phyloP scores from a whole-genome alignment of 2,888 invertebrate genomes.

The Alviniconcha strummeri region DNA sequence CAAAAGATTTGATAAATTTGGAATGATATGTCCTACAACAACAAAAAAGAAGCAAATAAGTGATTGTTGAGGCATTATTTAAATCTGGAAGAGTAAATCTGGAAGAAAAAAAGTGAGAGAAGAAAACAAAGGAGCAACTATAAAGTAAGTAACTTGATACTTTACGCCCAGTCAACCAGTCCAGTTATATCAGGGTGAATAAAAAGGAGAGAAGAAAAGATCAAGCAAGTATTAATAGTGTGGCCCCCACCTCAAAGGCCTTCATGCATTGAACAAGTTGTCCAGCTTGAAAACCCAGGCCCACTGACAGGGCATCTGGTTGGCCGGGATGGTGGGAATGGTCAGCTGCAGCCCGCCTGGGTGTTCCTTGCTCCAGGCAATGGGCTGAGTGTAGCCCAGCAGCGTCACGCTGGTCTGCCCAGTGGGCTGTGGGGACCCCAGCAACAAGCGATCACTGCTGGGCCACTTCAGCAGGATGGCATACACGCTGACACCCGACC shows the following conservation, averaged over 20 bases:
- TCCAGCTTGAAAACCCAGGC: constrained; percentile 61
- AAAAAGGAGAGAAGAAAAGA: no score
- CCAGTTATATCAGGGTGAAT: no score
- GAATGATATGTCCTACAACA: no score
- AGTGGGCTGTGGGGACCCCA: constrained; percentile 73
- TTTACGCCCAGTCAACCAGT: no score
- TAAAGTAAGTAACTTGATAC: no score
- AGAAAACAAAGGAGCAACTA: no score
- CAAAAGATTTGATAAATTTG: no score
- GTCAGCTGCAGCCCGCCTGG: constrained; percentile 49
- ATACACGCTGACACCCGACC: constrained; percentile 75
- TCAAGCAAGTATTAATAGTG: no score
- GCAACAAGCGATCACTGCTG: constrained; percentile 75
- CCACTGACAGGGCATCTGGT: constrained; percentile 51
- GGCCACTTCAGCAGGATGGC: constrained; percentile 85
- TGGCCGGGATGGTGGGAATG: constrained; percentile 48
- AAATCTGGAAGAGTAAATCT: no score
- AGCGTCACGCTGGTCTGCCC: constrained; percentile 72
- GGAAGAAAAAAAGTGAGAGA: no score
- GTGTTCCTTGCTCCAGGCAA: constrained; percentile 29
- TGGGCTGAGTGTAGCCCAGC: constrained; percentile 73
- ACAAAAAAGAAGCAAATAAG: no score
- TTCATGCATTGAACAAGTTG: constrained; percentile 40
- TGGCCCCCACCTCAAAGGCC: neutral
- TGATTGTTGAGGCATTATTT: no score